Percentiles rank a stretch among this genome's conserved stretches.
Evolutionary conservation across 2,888 invertebrate genomes (phyloP).

Genomic region (Bombylius discolor): DNA sequence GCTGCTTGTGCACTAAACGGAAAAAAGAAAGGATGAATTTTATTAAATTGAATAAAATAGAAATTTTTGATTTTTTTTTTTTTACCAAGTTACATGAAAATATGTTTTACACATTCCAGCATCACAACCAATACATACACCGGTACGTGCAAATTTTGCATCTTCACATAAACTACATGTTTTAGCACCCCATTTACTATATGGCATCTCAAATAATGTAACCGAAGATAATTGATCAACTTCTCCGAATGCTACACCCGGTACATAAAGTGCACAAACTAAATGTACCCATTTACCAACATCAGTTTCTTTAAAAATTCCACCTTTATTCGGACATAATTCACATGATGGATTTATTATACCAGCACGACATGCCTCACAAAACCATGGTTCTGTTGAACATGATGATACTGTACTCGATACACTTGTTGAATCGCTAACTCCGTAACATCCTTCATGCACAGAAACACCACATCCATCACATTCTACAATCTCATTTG

Average conservation of each 20-base stretch:
- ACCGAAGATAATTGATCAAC: constrained; percentile 82
- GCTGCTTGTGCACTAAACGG: constrained; percentile 72
- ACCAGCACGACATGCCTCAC: constrained; percentile 93
- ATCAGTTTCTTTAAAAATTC: constrained; percentile 92
- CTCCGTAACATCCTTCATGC: constrained; percentile 94
- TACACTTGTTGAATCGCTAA: constrained; percentile 80
- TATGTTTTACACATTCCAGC: constrained; percentile 96
- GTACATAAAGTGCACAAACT: constrained; percentile 93
- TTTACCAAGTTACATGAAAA: constrained; percentile 93
- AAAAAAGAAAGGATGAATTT: background rate
- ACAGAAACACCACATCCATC: constrained; percentile 94
- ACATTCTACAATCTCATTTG: constrained; percentile 94
- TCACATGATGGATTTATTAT: constrained; percentile 83
- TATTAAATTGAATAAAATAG: background rate
- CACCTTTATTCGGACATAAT: constrained; percentile 85
- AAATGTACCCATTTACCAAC: constrained; percentile 97
- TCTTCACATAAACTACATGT: constrained; percentile 84
- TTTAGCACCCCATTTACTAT: constrained; percentile 90
- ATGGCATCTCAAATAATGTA: constrained; percentile 95
- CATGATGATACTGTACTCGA: constrained; percentile 88
- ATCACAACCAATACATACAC: constrained; percentile 94
- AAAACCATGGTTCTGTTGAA: constrained; percentile 98
- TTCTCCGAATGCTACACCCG: constrained; percentile 94
- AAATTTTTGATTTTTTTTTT: background rate
- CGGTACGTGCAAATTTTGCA: constrained; percentile 73